phyloP scores from a whole-genome alignment of 2,888 invertebrate species.

The Callimorpha dominula region DNA sequence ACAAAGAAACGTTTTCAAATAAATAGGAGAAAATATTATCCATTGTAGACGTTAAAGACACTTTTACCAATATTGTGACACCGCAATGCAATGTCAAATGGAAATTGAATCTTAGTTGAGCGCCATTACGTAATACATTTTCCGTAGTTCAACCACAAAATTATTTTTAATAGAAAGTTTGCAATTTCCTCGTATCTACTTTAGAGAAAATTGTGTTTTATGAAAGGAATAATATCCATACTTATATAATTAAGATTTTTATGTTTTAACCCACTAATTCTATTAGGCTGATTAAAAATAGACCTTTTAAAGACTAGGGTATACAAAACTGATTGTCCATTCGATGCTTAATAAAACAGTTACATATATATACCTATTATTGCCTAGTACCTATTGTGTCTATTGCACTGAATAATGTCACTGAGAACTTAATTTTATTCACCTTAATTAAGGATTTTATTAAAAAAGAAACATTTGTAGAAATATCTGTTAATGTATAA shows the following conservation, averaged over 20 bases:
- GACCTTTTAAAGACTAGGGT: no score
- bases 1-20: not conserved
- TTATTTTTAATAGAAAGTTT: constrained; percentile 50
- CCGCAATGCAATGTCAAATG: constrained; percentile 14
- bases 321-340: no score
- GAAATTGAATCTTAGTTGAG: constrained; percentile 5
- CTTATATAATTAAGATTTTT: not conserved
- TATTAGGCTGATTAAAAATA: not conserved
- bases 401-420: no score
- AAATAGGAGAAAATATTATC: not conserved
- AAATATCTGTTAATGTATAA: no score
- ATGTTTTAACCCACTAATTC: not conserved
- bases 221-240: not conserved
- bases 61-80: not conserved
- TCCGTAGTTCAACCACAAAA: constrained; percentile 48
- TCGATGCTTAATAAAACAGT: no score
- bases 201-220: constrained; percentile 24
- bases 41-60: not conserved
- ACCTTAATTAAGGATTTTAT: no score
- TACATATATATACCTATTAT: no score
- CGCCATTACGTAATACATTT: constrained; percentile 19
- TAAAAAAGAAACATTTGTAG: no score
- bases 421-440: no score
- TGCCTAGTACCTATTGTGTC: no score
- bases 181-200: constrained; percentile 40